Percentiles rank a stretch among this genome's conserved stretches.
These are phyloP conservation scores for Sorex maritimensis DNA, from an alignment of 2,797 vertebrate genomes.

Conservation along the genomic window DNA sequence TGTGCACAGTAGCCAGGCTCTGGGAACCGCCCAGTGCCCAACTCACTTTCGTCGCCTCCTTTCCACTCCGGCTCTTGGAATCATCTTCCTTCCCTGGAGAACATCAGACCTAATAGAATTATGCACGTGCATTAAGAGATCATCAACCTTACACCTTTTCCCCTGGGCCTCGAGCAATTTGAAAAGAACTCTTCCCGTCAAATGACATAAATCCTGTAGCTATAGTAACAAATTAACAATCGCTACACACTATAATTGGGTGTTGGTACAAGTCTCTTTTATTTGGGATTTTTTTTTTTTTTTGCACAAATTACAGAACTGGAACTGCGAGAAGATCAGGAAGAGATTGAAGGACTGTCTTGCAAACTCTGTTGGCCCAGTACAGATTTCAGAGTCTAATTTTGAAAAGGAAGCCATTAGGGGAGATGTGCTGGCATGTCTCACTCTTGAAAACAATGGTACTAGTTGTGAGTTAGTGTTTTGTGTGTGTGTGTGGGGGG, in stretches of 20 bases:
- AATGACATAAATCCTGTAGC: conserved; percentile 75
- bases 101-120: conserved; percentile 72
- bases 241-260: conserved; percentile 40
- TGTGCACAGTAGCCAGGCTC: too few relatives aligned
- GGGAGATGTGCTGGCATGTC: not conserved
- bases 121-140: conserved; percentile 71
- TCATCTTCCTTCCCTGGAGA: conserved; percentile 56
- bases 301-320: conserved; percentile 45
- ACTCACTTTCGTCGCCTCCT: conserved; percentile 15
- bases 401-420: not conserved
- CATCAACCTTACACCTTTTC: conserved; percentile 67
- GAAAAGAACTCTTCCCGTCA: conserved; percentile 59
- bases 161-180: conserved; percentile 74
- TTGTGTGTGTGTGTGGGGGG: too few relatives aligned
- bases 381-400: conserved; percentile 17
- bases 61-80: not conserved
- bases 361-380: conserved; percentile 1
- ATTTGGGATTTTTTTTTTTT: conserved; percentile 58
- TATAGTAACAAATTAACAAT: conserved; percentile 78
- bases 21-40: not conserved
- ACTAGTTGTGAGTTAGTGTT: not conserved
- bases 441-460: conserved; percentile 33
- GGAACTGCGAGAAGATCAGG: conserved; percentile 17
- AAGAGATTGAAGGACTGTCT: conserved; percentile 15
- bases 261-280: conserved; percentile 46